Base-by-base conservation (phyloP, 2,888 invertebrate genomes). In the Tachina lurida region DNA sequence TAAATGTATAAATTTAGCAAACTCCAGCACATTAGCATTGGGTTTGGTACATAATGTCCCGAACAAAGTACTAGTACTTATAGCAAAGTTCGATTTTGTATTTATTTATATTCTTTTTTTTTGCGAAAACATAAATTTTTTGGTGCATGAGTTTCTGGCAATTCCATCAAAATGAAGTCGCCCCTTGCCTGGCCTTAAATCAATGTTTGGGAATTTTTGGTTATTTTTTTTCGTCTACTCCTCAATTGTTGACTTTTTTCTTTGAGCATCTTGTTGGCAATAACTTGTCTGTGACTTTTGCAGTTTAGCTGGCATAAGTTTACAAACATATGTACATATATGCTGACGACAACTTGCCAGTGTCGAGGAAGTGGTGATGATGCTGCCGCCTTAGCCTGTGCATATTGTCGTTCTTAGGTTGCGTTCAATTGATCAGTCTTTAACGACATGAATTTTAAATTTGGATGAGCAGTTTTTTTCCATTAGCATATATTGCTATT, bases 351-450 rank as follows among this genome's bases (percentile, higher is more conserved):
- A 84, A 78, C 77, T 73, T 74, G 54, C 73, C 65, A 67, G 10
- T 12, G 65, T 77, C 39, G 13, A 52, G 45, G 60, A 77, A 45
- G 49, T 68, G 52, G 39, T 47, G 81, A 75, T 74, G 68, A 60
- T 67, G 60, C 31, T 62, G n/a, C 17, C 41, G 31, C 54, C 71
- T 41, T 13, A 15, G 54, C 67, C 60, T 43, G 60, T 58, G 19
- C n/a, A n/a, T n/a, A 17, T 39, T 62, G 49, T 47, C 22, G 10
- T 56, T 65, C n/a, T 62, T 77, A 39, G 65, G 71, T 77, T 74
- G 82, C 82, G 58, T 82, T 80, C 76, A 86, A 86, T 86, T 83
- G 86, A 83, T 86, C 79, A 83, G 83, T 83, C 82, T 86, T 86
- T 83, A 83, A 80, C 76, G 83, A 83, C 86, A 83, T 79, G 71